A percentile compares a stretch with the other conserved stretches of the same genome.
Evolutionary conservation across 2,113 vertebrate genomes (phyloP).

Genomic region (Morone chrysops): DNA sequence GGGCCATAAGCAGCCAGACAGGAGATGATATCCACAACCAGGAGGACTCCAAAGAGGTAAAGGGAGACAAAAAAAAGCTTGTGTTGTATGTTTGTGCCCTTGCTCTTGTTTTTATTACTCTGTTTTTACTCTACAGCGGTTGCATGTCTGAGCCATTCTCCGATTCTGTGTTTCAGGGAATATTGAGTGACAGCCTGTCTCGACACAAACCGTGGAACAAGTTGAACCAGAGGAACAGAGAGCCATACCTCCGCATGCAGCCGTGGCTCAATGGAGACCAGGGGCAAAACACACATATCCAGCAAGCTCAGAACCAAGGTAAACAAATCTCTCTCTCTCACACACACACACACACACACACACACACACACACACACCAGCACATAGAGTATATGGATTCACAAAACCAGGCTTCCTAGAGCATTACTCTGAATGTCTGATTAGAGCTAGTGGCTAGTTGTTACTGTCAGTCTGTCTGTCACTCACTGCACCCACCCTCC

Average conservation of each 20-base stretch:
- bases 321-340: slow-evolving; percentile 49
- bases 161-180: slow-evolving; percentile 76
- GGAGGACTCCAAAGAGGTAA: slow-evolving; percentile 88
- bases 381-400: slow-evolving; percentile 33
- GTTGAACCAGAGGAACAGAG: slow-evolving; percentile 94
- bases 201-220: slow-evolving; percentile 97
- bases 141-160: slow-evolving; percentile 43
- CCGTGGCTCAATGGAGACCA: slow-evolving; percentile 97
- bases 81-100: background rate
- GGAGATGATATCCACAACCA: slow-evolving; percentile 85
- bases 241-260: slow-evolving; percentile 97
- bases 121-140: slow-evolving; percentile 16
- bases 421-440: slow-evolving; percentile 66
- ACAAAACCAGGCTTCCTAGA: slow-evolving; percentile 35
- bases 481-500: slow-evolving; percentile 58
- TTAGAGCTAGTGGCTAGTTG: slow-evolving; percentile 76
- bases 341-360: slow-evolving; percentile 29
- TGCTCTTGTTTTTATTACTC: slow-evolving; percentile 2
- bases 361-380: slow-evolving; percentile 17
- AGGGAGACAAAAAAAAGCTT: background rate
- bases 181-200: slow-evolving; percentile 91
- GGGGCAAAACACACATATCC: slow-evolving; percentile 80
- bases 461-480: slow-evolving; percentile 75
- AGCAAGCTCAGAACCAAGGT: slow-evolving; percentile 80
- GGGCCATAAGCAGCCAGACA: slow-evolving; percentile 74